Evolutionary conservation across 2,113 vertebrate genomes (phyloP).

Genomic region (Cyprinodon variegatus): DNA sequence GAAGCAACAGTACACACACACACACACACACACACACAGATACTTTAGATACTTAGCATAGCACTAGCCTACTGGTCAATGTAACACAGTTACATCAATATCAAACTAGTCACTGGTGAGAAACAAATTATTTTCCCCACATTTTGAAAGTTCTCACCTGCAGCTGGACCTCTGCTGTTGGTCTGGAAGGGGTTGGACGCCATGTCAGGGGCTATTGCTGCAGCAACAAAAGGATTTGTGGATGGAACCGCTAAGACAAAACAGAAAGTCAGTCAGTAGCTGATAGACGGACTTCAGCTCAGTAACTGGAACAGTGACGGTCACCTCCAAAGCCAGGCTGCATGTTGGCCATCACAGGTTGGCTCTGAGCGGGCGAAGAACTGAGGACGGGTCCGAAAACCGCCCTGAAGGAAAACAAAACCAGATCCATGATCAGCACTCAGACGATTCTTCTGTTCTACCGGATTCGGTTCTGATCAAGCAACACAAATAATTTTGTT

Average conservation of each 20-base stretch:
- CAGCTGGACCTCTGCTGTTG: conserved; percentile 84
- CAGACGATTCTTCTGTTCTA: too few relatives aligned
- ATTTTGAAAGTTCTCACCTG: conserved; percentile 60
- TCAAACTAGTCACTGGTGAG: conserved; percentile 20
- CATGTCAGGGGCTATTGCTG: conserved; percentile 88
- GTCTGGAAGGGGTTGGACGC: conserved; percentile 96
- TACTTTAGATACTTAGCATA: conserved; percentile 44
- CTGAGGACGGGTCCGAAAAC: conserved; percentile 90
- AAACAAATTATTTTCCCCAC: background rate
- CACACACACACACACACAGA: conserved; percentile 17
- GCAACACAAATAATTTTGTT: too few relatives aligned
- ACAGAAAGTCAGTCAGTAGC: conserved; percentile 15
- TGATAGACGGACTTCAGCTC: background rate
- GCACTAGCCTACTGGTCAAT: conserved; percentile 44
- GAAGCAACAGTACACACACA: conserved; percentile 43
- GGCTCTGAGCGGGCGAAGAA: conserved; percentile 86
- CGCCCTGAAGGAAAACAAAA: conserved; percentile 76
- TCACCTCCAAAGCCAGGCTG: conserved; percentile 92
- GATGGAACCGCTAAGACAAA: conserved; percentile 85
- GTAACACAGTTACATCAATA: conserved; percentile 53
- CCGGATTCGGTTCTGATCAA: too few relatives aligned
- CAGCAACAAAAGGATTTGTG: conserved; percentile 94
- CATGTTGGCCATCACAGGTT: conserved; percentile 85
- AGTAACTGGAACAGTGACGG: background rate
- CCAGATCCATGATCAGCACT: too few relatives aligned